Evolutionary conservation across 1,140 invertebrate species (phyloP).

Genomic region (Lasioglossum albipes): DNA sequence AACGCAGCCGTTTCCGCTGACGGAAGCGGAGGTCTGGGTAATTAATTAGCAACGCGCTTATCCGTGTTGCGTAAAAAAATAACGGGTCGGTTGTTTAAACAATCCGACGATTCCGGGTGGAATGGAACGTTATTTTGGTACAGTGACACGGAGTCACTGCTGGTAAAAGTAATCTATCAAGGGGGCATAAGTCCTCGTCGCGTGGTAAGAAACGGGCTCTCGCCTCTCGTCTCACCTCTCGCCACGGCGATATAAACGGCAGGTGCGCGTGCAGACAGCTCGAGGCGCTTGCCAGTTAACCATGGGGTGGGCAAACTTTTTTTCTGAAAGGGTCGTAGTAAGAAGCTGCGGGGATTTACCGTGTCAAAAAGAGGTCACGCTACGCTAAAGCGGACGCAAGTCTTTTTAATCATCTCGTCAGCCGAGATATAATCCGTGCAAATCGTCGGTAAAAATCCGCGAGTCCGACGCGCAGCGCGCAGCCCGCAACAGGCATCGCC

Average conservation of each 20-base stretch:
- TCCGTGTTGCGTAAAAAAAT: background rate
- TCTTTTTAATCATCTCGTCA: constrained; percentile 50
- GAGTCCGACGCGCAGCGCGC: too few relatives aligned
- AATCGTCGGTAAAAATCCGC: constrained; percentile 35
- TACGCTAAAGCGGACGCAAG: constrained; percentile 18
- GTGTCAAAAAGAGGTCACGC: constrained; percentile 45
- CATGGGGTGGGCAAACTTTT: constrained; percentile 42
- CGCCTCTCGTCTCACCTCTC: background rate
- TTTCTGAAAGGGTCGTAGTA: constrained; percentile 33
- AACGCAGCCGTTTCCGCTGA: background rate
- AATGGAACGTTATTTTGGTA: background rate
- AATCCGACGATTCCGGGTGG: background rate
- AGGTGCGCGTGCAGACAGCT: constrained; percentile 50
- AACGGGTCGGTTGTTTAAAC: background rate
- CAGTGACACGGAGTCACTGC: background rate
- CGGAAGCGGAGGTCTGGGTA: too few relatives aligned
- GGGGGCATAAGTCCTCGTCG: constrained; percentile 26
- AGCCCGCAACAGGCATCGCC: constrained; percentile 29
- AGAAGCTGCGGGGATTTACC: constrained; percentile 47
- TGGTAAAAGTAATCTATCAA: constrained; percentile 14
- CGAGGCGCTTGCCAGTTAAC: constrained; percentile 50
- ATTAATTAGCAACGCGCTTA: too few relatives aligned
- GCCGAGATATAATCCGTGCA: constrained; percentile 28
- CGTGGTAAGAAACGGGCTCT: constrained; percentile 30
- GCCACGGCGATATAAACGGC: constrained; percentile 25